Evolutionary conservation across 2,797 vertebrate species (phyloP), one percentile per base, ranked within the genome.

Genomic region (Dendrocincla tyrannina): DNA sequence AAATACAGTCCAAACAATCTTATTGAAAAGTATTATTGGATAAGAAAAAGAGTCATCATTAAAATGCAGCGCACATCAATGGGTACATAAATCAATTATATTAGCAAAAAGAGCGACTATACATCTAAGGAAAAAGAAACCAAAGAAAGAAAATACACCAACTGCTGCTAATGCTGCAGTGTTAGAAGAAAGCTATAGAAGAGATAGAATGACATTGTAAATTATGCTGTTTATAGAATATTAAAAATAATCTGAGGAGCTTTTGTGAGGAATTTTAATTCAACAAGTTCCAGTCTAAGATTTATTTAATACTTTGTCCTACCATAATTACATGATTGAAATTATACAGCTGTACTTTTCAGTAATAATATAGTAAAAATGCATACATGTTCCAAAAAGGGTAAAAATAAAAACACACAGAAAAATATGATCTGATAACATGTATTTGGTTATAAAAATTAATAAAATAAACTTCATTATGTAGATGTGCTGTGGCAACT

Each of bases 261-360:
- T 85, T 66, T 88, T 84, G 52, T 68, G 55, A 89, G n/a, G 74
- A 90, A 92, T 77, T 95, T 95, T 81, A 85, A 89, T 88, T 89
- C 79, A 94, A 11, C 62, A 89, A 88, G 30, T 89, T 93, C 53
- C 44, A 88, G n/a, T 33, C 41, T 75, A 86, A 70, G 80, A 62
- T 85, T 83, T 85, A 84, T 88, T 92, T 84, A 91, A 62, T 66
- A 73, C 49, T 58, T 89, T 75, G 27, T 79, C 30, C 74, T 86
- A 59, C 49, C 3, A 1, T 74, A 96, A 68, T 64, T 62, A 47
- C 52, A 44, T 27, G 20, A 76, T 67, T 82, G 66, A 95, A 95
- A 94, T 85, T 60, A 69, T 58, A 87, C 19, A 70, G 60, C 19
- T 77, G 7, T 81, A 79, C 33, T 72, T 89, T 70, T 82, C 56